phyloP scores from a whole-genome alignment of 1,140 invertebrate genomes.

The Pseudomyrmex flavicornis region DNA sequence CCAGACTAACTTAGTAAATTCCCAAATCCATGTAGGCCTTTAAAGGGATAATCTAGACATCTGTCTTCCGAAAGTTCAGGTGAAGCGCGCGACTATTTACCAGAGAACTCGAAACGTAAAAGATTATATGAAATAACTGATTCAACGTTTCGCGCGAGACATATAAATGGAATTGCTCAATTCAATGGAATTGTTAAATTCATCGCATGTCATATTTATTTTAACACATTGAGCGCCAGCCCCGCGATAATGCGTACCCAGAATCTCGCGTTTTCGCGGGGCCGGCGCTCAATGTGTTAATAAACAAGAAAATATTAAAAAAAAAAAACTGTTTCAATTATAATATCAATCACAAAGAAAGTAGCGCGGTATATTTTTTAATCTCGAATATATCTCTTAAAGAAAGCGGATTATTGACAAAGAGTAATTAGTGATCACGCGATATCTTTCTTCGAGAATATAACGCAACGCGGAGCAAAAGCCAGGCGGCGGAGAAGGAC shows the following conservation, averaged over 20 bases:
- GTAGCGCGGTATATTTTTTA: not conserved
- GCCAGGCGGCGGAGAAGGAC: constrained; percentile 14
- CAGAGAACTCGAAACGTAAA: not conserved
- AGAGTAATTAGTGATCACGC: not conserved
- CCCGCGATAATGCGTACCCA: too few species aligned
- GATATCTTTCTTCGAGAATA: not conserved
- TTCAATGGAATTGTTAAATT: too few species aligned
- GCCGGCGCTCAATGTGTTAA: too few species aligned
- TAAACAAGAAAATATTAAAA: not conserved
- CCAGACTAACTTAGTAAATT: constrained; percentile 15
- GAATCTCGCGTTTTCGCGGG: too few species aligned
- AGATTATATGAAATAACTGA: not conserved
- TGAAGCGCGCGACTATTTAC: not conserved
- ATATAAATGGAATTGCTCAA: not conserved
- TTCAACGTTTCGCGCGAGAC: too few species aligned
- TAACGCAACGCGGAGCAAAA: constrained; percentile 43
- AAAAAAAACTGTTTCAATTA: not conserved
- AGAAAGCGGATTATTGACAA: not conserved
- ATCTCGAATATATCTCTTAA: not conserved
- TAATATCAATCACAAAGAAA: not conserved
- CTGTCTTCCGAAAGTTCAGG: not conserved
- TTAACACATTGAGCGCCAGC: too few species aligned
- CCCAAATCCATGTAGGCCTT: not conserved
- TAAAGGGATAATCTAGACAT: constrained; percentile 10
- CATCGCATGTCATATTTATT: not conserved